Percentiles rank a stretch among this genome's conserved stretches.
phyloP scores from a whole-genome alignment of 2,888 invertebrate species.

The Rotaria socialis region DNA sequence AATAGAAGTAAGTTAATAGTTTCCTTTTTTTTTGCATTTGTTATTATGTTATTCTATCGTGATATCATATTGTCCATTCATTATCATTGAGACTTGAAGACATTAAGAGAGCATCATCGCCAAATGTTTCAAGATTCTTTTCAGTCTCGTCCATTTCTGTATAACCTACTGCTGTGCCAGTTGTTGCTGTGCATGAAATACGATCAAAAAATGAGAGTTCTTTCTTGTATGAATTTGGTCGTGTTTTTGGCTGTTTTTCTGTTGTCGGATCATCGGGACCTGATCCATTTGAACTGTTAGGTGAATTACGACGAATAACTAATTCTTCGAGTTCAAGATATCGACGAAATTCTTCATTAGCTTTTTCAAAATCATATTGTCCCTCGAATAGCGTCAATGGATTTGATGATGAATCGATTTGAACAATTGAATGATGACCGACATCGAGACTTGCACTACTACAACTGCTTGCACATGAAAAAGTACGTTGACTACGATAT shows the following conservation, averaged over 20 bases:
- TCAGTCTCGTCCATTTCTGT: background rate
- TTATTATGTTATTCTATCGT: background rate
- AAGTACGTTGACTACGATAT: background rate
- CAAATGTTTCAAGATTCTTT: conserved; percentile 27
- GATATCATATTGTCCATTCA: background rate
- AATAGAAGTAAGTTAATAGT: conserved; percentile 1
- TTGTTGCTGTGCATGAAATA: conserved; percentile 26
- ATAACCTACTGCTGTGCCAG: conserved; percentile 8
- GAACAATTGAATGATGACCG: conserved; percentile 22
- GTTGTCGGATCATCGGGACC: background rate
- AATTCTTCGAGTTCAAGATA: conserved; percentile 29
- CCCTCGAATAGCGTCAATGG: background rate
- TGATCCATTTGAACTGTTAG: background rate
- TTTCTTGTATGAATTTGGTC: conserved; percentile 1
- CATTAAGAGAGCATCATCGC: background rate
- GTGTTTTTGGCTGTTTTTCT: background rate
- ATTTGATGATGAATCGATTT: background rate
- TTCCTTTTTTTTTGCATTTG: background rate
- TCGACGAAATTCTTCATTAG: conserved; percentile 34
- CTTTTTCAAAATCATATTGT: conserved; percentile 36
- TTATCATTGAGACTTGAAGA: background rate
- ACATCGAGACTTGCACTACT: conserved; percentile 13
- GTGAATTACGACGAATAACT: background rate
- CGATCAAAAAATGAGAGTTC: conserved; percentile 16
- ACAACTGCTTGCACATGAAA: background rate